phyloP scores from a whole-genome alignment of 2,888 invertebrate genomes.

The Harmothoe impar region DNA sequence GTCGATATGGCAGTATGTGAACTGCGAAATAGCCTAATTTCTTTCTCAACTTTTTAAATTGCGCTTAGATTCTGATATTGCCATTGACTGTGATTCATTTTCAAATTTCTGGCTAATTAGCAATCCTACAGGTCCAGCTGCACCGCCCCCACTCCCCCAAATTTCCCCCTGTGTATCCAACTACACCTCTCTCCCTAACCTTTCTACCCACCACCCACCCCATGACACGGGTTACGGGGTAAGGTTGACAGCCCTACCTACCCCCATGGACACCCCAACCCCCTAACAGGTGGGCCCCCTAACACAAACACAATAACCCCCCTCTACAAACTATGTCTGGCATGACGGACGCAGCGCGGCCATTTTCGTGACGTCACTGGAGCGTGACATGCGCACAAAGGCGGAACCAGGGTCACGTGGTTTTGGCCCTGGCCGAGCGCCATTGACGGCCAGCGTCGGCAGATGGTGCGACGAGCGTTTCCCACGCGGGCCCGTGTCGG shows the following conservation, averaged over 20 bases:
- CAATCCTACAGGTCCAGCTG: neutral
- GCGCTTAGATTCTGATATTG: too few relatives aligned
- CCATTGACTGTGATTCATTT: neutral
- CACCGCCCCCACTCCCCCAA: neutral
- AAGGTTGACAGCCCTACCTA: neutral
- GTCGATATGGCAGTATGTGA: too few relatives aligned
- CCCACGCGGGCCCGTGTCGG: neutral
- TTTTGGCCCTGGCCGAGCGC: neutral
- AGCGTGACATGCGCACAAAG: conserved; percentile 56
- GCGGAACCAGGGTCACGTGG: conserved; percentile 36
- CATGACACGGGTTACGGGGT: neutral
- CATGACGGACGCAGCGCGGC: neutral
- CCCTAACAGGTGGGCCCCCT: conserved; percentile 8
- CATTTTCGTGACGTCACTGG: conserved; percentile 5
- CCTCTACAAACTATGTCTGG: conserved; percentile 23
- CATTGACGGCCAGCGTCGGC: neutral
- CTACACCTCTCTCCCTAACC: too few relatives aligned
- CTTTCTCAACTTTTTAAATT: too few relatives aligned
- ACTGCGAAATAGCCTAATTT: too few relatives aligned
- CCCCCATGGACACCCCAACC: neutral
- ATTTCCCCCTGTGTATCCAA: too few relatives aligned
- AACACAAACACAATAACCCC: neutral
- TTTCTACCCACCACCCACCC: neutral
- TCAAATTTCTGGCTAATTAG: neutral
- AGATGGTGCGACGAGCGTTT: conserved; percentile 33